Evolutionary conservation across 2,888 invertebrate species (phyloP).

Genomic region (Catocala nupta): DNA sequence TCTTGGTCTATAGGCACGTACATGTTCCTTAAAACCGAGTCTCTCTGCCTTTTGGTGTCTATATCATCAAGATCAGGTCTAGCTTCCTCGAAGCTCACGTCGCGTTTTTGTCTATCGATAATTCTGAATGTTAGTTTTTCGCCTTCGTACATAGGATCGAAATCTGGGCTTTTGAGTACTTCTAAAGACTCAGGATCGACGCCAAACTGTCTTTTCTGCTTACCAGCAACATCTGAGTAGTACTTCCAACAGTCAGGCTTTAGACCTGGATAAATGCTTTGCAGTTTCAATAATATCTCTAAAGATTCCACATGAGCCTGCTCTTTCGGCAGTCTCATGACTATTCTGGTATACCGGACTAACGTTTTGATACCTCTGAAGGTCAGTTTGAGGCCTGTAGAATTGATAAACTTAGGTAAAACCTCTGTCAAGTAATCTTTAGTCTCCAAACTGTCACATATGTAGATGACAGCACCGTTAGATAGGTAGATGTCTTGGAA

Average conservation of each 20-base stretch:
- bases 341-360: slow-evolving; percentile 77
- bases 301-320: slow-evolving; percentile 71
- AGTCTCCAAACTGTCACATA: slow-evolving; percentile 81
- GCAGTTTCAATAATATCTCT: slow-evolving; percentile 68
- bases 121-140: slow-evolving; percentile 71
- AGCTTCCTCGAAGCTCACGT: slow-evolving; percentile 66
- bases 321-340: slow-evolving; percentile 75
- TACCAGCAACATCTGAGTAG: slow-evolving; percentile 79
- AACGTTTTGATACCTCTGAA: slow-evolving; percentile 74
- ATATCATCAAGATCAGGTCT: slow-evolving; percentile 49
- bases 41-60: slow-evolving; percentile 58
- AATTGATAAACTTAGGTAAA: slow-evolving; percentile 74
- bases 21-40: slow-evolving; percentile 64
- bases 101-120: slow-evolving; percentile 77
- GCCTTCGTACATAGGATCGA: slow-evolving; percentile 71
- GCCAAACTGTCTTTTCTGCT: slow-evolving; percentile 80
- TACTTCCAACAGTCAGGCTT: slow-evolving; percentile 80
- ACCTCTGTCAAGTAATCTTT: slow-evolving; percentile 77
- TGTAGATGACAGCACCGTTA: slow-evolving; percentile 80
- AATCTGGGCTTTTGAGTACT: slow-evolving; percentile 71
- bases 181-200: slow-evolving; percentile 79
- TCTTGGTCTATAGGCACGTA: slow-evolving; percentile 69
- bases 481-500: slow-evolving; percentile 80
- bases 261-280: slow-evolving; percentile 68
- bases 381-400: slow-evolving; percentile 73